Evolutionary conservation across 2,797 vertebrate species (phyloP), one percentile per base, ranked within the genome.

Genomic region (Sylvilagus floridanus): DNA sequence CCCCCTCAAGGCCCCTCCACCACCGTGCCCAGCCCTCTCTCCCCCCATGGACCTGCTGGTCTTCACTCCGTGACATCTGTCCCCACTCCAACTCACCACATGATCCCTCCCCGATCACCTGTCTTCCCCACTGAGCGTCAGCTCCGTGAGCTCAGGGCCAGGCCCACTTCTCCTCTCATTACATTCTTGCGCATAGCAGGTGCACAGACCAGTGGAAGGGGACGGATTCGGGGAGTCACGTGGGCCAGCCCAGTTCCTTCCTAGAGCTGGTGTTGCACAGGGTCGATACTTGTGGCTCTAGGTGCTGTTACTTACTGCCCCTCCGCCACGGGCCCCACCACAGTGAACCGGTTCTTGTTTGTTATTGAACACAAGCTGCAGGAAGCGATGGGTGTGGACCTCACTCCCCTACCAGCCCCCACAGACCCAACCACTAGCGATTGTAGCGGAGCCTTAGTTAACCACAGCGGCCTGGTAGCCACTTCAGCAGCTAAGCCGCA

Each of bases 111-210:
- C 35, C 4, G 30, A 26, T 5, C 65, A 12, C n/a, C 81, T 26
- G 35, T 50, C 21, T 77, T 24, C 71, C n/a, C 22, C 7, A 2
- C 69, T 37, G 7, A 16, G 6, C 11, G 1, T 26, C 17, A 32
- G n/a, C 13, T 28, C 73, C 21, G 5, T 7, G 19, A 1, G 0
- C 26, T 16, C 37, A 28, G 21, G 75, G 16, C 16, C 77, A 60
- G 22, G 16, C 28, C 57, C 28, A 50, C 32, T 93, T 42, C 21
- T 14, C 17, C 37, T 28, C 3, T 3, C 11, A 7, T 9, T 6
- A 0, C 2, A n/a, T 11, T 21, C 26, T 7, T 2, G 11, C 11
- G 8, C 5, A 8, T 1, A 65, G 72, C 30, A 22, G 21, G 28
- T 13, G 7, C n/a, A 4, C 28, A 17, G 65, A 7, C 17, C 28